phyloP scores from a whole-genome alignment of 2,888 invertebrate species.

The Euzophera pinguis region DNA sequence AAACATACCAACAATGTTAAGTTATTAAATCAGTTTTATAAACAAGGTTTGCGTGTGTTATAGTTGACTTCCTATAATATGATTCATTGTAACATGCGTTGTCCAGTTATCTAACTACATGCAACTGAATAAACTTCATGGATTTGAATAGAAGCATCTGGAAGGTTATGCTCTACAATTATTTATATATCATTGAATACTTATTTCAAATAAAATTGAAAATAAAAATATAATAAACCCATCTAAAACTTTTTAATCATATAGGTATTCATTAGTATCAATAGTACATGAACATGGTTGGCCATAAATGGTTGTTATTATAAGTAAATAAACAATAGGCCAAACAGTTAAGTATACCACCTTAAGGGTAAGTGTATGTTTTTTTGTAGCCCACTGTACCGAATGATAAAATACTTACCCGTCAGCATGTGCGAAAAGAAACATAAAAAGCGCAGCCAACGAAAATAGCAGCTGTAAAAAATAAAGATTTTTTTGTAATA shows the following conservation, averaged over 20 bases:
- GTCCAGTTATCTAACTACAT: slow-evolving; percentile 2
- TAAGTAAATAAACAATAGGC: too few relatives aligned
- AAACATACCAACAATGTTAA: too few relatives aligned
- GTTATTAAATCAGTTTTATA: too few relatives aligned
- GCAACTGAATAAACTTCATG: slow-evolving; percentile 1
- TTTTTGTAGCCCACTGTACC: too few relatives aligned
- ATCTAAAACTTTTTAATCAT: too few relatives aligned
- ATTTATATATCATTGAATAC: neutral
- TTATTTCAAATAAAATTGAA: too few relatives aligned
- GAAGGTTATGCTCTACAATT: neutral
- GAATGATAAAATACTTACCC: slow-evolving; percentile 37
- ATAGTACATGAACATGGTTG: too few relatives aligned
- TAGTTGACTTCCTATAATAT: neutral
- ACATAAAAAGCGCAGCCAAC: slow-evolving; percentile 35
- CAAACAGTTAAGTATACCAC: too few relatives aligned
- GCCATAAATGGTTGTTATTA: too few relatives aligned
- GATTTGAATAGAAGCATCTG: neutral
- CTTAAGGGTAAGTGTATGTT: too few relatives aligned
- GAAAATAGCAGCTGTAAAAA: slow-evolving; percentile 51
- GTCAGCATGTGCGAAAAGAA: slow-evolving; percentile 37
- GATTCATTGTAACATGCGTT: neutral
- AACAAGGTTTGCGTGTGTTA: neutral
- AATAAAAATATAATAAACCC: too few relatives aligned
- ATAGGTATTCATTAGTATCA: too few relatives aligned
- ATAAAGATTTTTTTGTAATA: neutral